Base-by-base conservation (phyloP, 2,888 invertebrate species). In the Plebejus argus region DNA sequence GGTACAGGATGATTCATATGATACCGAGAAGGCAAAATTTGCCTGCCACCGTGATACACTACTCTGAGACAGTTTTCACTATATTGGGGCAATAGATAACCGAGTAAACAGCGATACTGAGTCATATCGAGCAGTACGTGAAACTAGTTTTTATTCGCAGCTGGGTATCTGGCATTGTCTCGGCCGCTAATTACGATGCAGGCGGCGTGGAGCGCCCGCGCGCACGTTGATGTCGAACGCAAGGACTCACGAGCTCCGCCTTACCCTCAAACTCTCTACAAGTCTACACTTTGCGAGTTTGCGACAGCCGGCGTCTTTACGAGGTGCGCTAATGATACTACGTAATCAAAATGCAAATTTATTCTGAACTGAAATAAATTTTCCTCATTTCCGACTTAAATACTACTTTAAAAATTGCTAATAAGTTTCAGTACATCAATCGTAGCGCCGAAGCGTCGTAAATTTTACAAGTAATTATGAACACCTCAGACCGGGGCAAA, bases 91-190 rank as follows among this genome's bases (percentile, higher is more conserved):
- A 61, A 61, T 61, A 66, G 66, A 66, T 66, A 66, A 66, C 28
- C 7, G 6, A 76, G 6, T 58, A 58, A 58, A 35, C 20, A 49
- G n/a, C 10, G n/a, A 56, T 33, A 56, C 35, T 58, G 58, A 58
- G 58, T 58, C 58, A 28, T 28, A 76, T 66, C 79, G 79, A 78
- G 78, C 76, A 79, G 78, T 78, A 77, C 72, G 76, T 33, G 79
- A 70, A 79, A 81, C 78, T 79, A 76, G 78, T 74, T 78, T 78
- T 79, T 78, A 81, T 82, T 75, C 80, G 78, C 81, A 80, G 86
- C 88, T 90, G 90, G 85, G 85, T 89, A 90, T 90, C 90, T 89
- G 89, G 84, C 84, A 91, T 92, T 91, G 92, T 91, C 88, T 82
- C 78, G 82, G 82, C 80, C 78, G 76, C 81, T 91, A 88, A 91